phyloP scores from a whole-genome alignment of 2,888 invertebrate species.

The Catocala fraxini region DNA sequence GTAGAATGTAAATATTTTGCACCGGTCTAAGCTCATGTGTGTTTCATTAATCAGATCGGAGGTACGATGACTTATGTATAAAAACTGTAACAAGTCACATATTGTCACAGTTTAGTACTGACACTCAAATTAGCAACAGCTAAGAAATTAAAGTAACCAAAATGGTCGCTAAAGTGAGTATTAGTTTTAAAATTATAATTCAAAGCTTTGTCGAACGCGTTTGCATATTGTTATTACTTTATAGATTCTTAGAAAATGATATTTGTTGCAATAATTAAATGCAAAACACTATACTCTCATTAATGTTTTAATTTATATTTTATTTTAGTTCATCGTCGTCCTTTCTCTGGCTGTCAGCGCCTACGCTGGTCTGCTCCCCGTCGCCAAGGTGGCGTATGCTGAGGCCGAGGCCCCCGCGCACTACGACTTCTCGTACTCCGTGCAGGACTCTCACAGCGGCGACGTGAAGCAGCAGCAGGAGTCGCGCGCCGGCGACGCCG shows the following conservation, averaged over 20 bases:
- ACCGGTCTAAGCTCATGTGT: no score
- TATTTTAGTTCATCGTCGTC: conserved; percentile 65
- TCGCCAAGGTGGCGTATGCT: conserved; percentile 69
- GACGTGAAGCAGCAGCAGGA: conserved; percentile 84
- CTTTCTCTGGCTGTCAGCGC: conserved; percentile 68
- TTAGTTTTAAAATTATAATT: no score
- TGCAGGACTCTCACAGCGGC: conserved; percentile 78
- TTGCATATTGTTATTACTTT: no score
- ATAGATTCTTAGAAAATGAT: no score
- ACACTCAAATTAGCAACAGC: conserved; percentile 65
- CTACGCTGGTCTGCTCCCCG: conserved; percentile 61
- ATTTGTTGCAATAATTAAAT: no score
- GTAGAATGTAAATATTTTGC: no score
- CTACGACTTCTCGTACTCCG: conserved; percentile 81
- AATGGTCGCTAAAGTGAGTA: conserved; percentile 26
- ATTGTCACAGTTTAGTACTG: conserved; percentile 66
- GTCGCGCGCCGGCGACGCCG: conserved; percentile 75
- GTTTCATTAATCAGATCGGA: no score
- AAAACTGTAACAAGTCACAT: conserved; percentile 62
- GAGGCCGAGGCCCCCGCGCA: conserved; percentile 74
- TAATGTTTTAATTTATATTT: background rate
- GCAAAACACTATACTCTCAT: no score
- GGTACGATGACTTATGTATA: conserved; percentile 57
- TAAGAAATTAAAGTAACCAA: conserved; percentile 1
- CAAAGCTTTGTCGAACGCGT: no score